These are phyloP conservation scores for Acanthurus lineatus DNA, from an alignment of 2,797 vertebrate species.

Conservation along the genomic window DNA sequence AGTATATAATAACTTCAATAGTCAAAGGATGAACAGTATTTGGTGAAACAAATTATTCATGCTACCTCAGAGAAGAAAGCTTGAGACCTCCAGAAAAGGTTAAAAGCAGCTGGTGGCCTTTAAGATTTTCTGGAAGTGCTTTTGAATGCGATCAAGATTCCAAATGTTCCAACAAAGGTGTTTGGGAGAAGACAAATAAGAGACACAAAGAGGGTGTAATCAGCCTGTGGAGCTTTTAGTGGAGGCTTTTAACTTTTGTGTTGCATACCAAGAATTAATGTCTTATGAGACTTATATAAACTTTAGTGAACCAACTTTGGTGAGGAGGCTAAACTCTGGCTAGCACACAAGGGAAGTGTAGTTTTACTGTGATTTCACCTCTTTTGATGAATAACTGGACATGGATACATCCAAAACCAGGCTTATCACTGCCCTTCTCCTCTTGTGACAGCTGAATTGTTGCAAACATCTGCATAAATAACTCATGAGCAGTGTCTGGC, in stretches of 20 bases:
- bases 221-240: conserved; percentile 33
- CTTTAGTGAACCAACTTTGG: conserved; percentile 29
- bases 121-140: conserved; percentile 2
- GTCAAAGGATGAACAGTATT: not conserved
- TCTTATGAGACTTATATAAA: conserved; percentile 35
- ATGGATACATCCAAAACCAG: conserved; percentile 15
- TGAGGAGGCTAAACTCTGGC: conserved; percentile 17
- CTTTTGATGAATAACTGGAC: conserved; percentile 23
- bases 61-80: not conserved
- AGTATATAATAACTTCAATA: not conserved
- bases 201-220: conserved; percentile 43
- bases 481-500: conserved; percentile 33
- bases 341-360: conserved; percentile 45
- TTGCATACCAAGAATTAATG: conserved; percentile 23
- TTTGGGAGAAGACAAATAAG: not conserved
- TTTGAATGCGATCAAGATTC: not conserved
- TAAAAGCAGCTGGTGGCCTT: not conserved
- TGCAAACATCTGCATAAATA: conserved; percentile 30
- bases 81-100: not conserved
- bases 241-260: conserved; percentile 44
- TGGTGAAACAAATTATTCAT: not conserved
- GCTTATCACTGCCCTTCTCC: conserved; percentile 1
- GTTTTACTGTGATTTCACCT: conserved; percentile 15
- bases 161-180: not conserved
- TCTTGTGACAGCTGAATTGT: conserved; percentile 16